Conservation (phyloP, 2,113 vertebrate species). For the Psittacula cyanocephala region DNA sequence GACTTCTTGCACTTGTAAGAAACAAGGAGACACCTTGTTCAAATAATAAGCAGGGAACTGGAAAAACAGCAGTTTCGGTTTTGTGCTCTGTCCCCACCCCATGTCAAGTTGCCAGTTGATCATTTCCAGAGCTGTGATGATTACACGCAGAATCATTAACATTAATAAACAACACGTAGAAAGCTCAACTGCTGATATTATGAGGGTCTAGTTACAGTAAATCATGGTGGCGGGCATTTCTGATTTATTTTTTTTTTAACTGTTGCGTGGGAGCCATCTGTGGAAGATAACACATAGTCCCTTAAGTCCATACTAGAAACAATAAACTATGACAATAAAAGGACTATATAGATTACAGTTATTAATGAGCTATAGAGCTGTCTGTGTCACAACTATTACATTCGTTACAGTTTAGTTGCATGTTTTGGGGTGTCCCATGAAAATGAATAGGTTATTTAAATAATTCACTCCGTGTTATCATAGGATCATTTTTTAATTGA, state of each 20-base stretch:
- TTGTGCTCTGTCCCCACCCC: neutral
- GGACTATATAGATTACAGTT: neutral
- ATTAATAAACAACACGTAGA: neutral
- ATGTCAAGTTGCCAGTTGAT: neutral
- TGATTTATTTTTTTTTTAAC: neutral
- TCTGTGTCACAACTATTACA: neutral
- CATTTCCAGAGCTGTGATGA: neutral
- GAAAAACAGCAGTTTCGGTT: neutral
- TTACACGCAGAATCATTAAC: neutral
- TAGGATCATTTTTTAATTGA: neutral
- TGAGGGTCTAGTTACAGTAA: neutral
- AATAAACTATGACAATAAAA: neutral
- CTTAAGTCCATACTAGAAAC: neutral
- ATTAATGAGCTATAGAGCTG: neutral
- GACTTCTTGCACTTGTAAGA: neutral
- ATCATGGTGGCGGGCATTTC: neutral
- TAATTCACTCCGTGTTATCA: neutral
- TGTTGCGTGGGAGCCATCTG: neutral
- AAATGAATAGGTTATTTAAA: neutral
- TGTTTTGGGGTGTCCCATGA: neutral
- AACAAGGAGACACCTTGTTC: neutral
- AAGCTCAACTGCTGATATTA: neutral
- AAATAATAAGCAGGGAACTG: neutral
- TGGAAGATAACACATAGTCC: neutral
- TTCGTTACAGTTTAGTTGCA: neutral